Conservation (phyloP, 2,797 vertebrate genomes). For the Tokudaia tokunoshimensis region DNA sequence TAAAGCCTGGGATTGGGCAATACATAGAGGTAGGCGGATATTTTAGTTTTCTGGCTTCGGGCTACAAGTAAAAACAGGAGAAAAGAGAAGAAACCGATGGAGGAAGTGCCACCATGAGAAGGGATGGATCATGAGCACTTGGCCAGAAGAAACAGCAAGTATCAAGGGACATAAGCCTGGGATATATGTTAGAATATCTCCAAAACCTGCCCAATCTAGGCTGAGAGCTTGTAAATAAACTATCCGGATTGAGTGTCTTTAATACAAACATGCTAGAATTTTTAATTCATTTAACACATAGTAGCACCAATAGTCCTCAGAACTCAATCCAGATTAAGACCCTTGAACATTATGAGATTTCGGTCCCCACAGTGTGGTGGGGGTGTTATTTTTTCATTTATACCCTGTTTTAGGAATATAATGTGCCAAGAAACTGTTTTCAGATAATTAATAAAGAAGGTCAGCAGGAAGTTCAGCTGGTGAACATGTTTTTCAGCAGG, state of each 20-base stretch:
- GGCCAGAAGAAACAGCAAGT: background rate
- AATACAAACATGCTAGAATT: too few relatives aligned
- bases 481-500: background rate
- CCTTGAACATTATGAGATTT: background rate
- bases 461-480: background rate
- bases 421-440: constrained; percentile 21
- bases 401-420: constrained; percentile 3
- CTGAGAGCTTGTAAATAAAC: background rate
- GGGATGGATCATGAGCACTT: background rate
- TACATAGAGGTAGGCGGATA: background rate
- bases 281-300: background rate
- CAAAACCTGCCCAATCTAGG: background rate
- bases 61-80: background rate
- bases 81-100: background rate
- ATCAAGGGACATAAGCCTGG: background rate
- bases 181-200: background rate
- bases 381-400: background rate
- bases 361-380: background rate
- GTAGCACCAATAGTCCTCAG: background rate
- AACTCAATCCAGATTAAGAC: constrained; percentile 37
- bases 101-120: background rate
- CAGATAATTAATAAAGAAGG: background rate
- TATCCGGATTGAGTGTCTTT: too few relatives aligned
- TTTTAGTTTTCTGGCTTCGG: background rate
- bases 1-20: background rate